Base-by-base conservation (phyloP, 1,140 invertebrate species). In the Drosophila orena region DNA sequence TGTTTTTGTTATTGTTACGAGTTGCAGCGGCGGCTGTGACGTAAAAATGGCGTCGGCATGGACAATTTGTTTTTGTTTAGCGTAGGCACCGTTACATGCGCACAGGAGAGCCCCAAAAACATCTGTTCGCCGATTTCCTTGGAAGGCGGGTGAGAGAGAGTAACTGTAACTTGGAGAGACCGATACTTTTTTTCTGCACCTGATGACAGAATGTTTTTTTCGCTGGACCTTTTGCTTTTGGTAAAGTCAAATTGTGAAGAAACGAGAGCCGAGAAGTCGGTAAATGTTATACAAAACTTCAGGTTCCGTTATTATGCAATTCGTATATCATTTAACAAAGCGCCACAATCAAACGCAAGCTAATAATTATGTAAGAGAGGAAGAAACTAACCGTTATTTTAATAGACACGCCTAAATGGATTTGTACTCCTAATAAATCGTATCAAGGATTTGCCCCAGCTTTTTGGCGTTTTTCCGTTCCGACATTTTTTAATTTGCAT, bases 1-100 rank as follows among this genome's bases (percentile, higher is more conserved):
- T 75, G 60, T 81, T 86, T 57, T 81, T 65, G 72, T 66, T 64
- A 42, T 66, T 46, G 47, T 62, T 68, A 58, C 38, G 49, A 49
- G 37, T 27, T 56, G 47, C 49, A 34, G 42, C 64, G 62, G 58
- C 54, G 42, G 44, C 42, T 61, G 60, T 84, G 81, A 85, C 81
- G 81, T 85, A 85, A 80, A 85, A 85, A 66, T 46, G 35, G 57
- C 71, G 44, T 61, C 61, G 58, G 43, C 59, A 58, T 58, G 42
- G 75, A 65, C 77, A 89, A 89, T 71, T 80, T 90, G 73, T 89
- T 90, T 89, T 89, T 89, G 84, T 89, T 89, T 89, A 77, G 79
- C 71, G 60, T 88, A 81, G 79, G 56, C 46, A 68, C 57, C 58
- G 30, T 53, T 56, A 79, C 83, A 88, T 86, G 83, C 83, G 83